Conservation (phyloP, 2,888 invertebrate species). For the Yponomeuta plumbellus region DNA sequence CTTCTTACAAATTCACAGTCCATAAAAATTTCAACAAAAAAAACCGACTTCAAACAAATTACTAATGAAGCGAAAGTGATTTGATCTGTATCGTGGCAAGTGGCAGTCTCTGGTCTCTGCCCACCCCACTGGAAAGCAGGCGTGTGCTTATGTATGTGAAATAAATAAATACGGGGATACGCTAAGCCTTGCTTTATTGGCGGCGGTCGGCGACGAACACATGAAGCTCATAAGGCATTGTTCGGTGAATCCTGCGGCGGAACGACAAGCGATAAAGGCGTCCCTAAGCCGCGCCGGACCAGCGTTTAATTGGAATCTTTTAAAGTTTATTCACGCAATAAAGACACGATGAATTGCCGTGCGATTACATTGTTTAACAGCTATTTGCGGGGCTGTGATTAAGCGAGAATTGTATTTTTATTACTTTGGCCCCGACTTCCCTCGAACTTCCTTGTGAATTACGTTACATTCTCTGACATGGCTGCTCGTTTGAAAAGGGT, state of each 20-base stretch:
- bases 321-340: slow-evolving; percentile 67
- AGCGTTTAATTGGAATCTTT: slow-evolving; percentile 70
- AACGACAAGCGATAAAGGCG: slow-evolving; percentile 42
- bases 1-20: too few species aligned
- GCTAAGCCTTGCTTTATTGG: slow-evolving; percentile 36
- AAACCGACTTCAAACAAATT: too few species aligned
- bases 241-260: slow-evolving; percentile 43
- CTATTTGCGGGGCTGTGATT: slow-evolving; percentile 13
- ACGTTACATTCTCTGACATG: not conserved
- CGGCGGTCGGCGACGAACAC: slow-evolving; percentile 26
- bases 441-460: not conserved
- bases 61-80: too few species aligned
- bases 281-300: slow-evolving; percentile 27
- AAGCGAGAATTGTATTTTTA: slow-evolving; percentile 12
- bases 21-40: too few species aligned
- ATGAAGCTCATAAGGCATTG: slow-evolving; percentile 40
- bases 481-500: slow-evolving; percentile 5
- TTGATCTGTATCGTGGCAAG: too few species aligned
- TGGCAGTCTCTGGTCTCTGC: too few species aligned
- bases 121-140: too few species aligned
- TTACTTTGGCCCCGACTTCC: not conserved
- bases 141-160: too few species aligned
- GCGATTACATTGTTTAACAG: slow-evolving; percentile 13
- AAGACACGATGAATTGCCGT: slow-evolving; percentile 38
- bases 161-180: slow-evolving; percentile 7